Evolutionary conservation across 2,797 vertebrate species (phyloP), one percentile per base, ranked within the genome.

Genomic region (Typhlichthys subterraneus): DNA sequence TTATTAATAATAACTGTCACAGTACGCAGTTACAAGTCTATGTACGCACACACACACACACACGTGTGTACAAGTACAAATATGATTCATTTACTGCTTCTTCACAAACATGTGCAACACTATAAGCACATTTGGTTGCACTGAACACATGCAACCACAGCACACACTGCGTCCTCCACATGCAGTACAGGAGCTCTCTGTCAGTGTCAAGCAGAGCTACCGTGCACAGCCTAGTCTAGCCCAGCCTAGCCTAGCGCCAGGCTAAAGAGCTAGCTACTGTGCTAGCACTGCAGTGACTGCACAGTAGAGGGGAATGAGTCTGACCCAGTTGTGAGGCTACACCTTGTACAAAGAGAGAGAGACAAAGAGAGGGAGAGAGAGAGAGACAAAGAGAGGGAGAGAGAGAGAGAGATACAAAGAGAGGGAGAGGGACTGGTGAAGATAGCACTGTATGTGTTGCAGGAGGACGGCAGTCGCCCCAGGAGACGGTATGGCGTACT

Each of bases 261-360:
- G 8, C 17, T 23, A 29, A 12, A 53, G 19, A 12, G 63, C 65
- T 80, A 68, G 61, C 72, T 77, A 54, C 63, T 61, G 56, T 49
- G n/a, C 45, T 67, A 60, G 57, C 63, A 48, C 11, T 69, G 80
- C 79, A 71, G 84, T 88, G 84, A 85, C 85, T 84, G 82, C 75
- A 76, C 79, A 86, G 76, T 85, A 75, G 69, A 77, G 73, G 85
- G 76, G 72, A 68, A 84, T 72, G 76, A 73, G 69, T 82, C 73
- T 90, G 91, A 92, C 92, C 90, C 88, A 92, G 82, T 92, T 93
- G 86, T 85, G 84, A 87, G 73, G 80, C 65, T 83, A 84, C 85
- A 75, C 83, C 78, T 81, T 87, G 87, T 82, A 72, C 74, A 80
- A 75, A 83, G 67, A 67, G 66, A 54, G 59, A 80, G 61, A 49